Conservation (phyloP, 2,113 vertebrate species). For the Antechinus stuartii region DNA sequence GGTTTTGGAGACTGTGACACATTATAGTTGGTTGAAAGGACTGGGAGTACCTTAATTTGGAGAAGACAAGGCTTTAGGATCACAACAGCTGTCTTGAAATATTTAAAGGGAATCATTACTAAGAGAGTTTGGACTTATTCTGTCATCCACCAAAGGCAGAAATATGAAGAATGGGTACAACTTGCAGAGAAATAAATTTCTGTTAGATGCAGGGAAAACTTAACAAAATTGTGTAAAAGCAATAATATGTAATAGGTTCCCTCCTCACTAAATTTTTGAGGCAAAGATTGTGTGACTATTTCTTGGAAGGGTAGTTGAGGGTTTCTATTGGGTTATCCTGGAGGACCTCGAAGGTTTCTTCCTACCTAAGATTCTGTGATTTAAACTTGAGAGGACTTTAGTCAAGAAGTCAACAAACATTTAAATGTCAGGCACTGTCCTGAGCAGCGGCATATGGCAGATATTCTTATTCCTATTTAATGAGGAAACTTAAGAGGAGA, state of each 20-base stretch:
- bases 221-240: background rate
- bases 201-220: background rate
- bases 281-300: too few relatives aligned
- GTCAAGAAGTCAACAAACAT: background rate
- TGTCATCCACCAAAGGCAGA: background rate
- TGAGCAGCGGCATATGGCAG: background rate
- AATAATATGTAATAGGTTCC: background rate
- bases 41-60: background rate
- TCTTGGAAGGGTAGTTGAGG: background rate
- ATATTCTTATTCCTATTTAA: background rate
- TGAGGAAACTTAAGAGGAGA: background rate
- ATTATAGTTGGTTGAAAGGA: background rate
- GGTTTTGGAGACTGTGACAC: background rate
- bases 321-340: background rate
- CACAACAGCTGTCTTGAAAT: background rate
- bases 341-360: too few relatives aligned
- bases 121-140: background rate
- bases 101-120: background rate
- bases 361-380: background rate
- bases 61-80: background rate
- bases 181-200: background rate
- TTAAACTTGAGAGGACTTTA: background rate
- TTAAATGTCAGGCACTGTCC: background rate
- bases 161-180: background rate
- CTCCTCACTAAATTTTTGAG: background rate